Evolutionary conservation across 2,888 invertebrate species (phyloP).

Genomic region (Myathropa florea): DNA sequence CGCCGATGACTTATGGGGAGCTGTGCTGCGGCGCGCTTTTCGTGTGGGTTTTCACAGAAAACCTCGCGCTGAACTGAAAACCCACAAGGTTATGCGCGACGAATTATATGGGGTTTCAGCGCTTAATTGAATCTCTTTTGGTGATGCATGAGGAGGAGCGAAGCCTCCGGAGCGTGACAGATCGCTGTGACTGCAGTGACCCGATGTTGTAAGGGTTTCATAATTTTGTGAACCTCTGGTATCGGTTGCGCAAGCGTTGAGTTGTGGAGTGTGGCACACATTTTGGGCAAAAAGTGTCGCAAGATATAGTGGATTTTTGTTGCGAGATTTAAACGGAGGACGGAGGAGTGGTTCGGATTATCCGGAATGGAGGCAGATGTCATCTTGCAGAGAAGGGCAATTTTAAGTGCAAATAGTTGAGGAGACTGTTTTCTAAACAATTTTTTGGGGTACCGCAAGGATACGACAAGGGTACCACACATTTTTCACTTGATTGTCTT

Average conservation of each 20-base stretch:
- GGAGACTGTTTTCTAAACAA: no score
- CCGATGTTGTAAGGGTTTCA: neutral
- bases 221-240: neutral
- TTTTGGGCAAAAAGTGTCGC: neutral
- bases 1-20: conserved; percentile 39
- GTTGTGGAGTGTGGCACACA: neutral
- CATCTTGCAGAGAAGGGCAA: no score
- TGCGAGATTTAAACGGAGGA: no score
- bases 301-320: neutral
- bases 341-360: no score
- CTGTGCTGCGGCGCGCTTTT: no score
- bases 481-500: no score
- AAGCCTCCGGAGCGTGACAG: neutral
- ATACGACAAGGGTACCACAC: no score
- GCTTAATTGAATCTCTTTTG: neutral
- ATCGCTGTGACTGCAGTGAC: neutral
- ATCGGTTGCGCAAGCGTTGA: neutral
- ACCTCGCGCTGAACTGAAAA: no score
- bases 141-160: neutral
- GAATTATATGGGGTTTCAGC: neutral
- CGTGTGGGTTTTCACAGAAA: neutral
- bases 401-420: no score
- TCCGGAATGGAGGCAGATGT: no score
- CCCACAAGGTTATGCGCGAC: neutral
- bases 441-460: no score